Percentiles rank a stretch among this genome's conserved stretches.
Conservation (phyloP, 2,113 vertebrate species). For the Brienomyrus longianalis region DNA sequence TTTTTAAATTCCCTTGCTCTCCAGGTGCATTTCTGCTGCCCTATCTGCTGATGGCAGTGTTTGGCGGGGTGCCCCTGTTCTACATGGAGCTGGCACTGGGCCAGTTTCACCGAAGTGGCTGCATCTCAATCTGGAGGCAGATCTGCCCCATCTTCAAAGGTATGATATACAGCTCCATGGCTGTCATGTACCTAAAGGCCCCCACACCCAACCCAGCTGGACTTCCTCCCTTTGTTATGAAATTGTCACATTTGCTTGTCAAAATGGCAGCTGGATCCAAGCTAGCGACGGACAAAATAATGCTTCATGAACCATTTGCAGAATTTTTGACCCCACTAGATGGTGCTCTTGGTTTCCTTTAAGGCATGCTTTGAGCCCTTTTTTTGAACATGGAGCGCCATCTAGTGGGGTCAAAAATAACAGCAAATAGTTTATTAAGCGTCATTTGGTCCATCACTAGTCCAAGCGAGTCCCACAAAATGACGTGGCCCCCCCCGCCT, state of each 20-base stretch:
- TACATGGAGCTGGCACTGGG: constrained; percentile 97
- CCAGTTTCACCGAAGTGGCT: constrained; percentile 92
- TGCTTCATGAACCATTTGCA: neutral
- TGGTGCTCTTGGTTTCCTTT: neutral
- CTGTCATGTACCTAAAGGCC: neutral
- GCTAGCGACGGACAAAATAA: constrained; percentile 26
- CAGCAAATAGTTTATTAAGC: neutral
- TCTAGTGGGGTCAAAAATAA: neutral
- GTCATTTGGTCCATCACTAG: neutral
- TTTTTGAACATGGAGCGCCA: neutral
- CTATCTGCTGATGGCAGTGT: constrained; percentile 92
- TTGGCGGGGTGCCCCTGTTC: constrained; percentile 94
- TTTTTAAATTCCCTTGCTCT: neutral
- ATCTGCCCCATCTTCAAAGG: constrained; percentile 98
- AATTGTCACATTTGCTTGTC: constrained; percentile 63
- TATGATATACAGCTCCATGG: constrained; percentile 43
- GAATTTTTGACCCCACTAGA: neutral
- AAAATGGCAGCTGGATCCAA: constrained; percentile 58
- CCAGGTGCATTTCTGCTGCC: constrained; percentile 93
- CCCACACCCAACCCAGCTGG: constrained; percentile 29
- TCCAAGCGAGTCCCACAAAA: constrained; percentile 42
- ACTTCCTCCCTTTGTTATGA: constrained; percentile 58
- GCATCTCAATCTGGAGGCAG: constrained; percentile 97
- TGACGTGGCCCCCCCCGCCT: neutral
- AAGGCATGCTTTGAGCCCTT: neutral